Base-by-base conservation (phyloP, 2,797 vertebrate species). In the Sebastes hubbsi region DNA sequence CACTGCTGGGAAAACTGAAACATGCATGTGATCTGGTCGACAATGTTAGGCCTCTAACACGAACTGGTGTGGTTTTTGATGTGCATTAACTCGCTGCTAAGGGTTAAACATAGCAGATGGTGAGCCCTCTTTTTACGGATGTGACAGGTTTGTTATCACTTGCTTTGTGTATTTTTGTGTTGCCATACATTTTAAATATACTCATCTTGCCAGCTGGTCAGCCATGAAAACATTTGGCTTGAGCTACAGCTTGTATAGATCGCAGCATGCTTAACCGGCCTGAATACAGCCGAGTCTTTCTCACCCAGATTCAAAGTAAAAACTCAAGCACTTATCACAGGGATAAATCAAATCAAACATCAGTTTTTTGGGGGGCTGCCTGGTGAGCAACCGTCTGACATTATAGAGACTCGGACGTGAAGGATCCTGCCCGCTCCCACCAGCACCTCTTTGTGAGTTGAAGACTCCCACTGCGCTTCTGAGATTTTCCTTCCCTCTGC, bases 401-500 rank as follows among this genome's bases (percentile, higher is more conserved):
- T 72, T 20, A 49, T 10, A 74, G 49, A 78, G 27, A 77, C 77
- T 81, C 42, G 46, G 65, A 77, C 74, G 8, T 68, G 58, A 46
- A 72, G 66, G 36, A 88, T 80, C 80, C 80, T 72, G 87, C 81
- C 65, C 80, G 75, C 79, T 79, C 78, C 84, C 88, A 82, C 78
- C 78, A 83, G 84, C 84, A 75, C 82, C 72, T 77, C 77, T 82
- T 87, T 10, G 12, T 88, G 87, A 82, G 89, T 78, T 82, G 59
- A 80, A 81, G 74, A 84, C 69, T 88, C 82, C 63, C 80, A 75
- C 80, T 80, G 86, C 64, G 30, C 72, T 72, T 76, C 58, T 83
- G 86, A 77, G 77, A 80, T 81, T 87, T 78, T 20, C 34, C 78
- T 81, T 86, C 68, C 77, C 75, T 81, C 74, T 73, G 71, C 80